Base-by-base conservation (phyloP, 2,113 vertebrate species). In the Ictalurus punctatus region DNA sequence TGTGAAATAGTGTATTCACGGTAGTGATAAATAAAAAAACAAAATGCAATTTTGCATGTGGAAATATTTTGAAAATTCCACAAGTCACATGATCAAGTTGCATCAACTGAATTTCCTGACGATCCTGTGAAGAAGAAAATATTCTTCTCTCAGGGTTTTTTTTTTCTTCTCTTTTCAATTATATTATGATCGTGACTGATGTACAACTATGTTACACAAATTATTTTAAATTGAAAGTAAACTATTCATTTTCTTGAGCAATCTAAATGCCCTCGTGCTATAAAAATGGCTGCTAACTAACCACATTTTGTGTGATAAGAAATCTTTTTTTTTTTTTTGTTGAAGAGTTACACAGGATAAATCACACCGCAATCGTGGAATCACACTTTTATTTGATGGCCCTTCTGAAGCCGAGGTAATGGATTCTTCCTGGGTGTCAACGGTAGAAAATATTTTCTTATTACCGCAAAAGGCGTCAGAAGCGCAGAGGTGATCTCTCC, bases 401-500 rank as follows among this genome's bases (percentile, higher is more conserved):
- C 19, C 6, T 1, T 78, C 76, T 54, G 85, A 87, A 58, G 73
- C 88, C 80, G 8, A 7, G 73, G 81, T 71, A 30, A 65, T 87
- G 21, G 63, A 73, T 76, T 61, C 48, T 83, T 73, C n/a, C 83
- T 37, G 52, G 67, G 76, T 85, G 76, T 90, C 65, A 65, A 48
- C 44, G 7, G 86, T 44, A 23, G 56, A 91, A 94, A 93, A 92
- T 91, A 90, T 86, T 73, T 89, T 86, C 73, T 74, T 76, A 44
- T 88, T 56, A 54, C 52, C 82, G 87, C 86, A 37, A 86, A 92
- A 88, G 91, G 93, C 78, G 86, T 88, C 81, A 86, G 90, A 63
- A 67, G 89, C 80, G 67, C 83, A 71, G 79, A 81, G 87, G 91
- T 91, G 93, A 94, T 94, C 94, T 94, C 94, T 92, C 92, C 61